Conservation (phyloP, 2,888 invertebrate genomes). For the Cactoblastis cactorum region DNA sequence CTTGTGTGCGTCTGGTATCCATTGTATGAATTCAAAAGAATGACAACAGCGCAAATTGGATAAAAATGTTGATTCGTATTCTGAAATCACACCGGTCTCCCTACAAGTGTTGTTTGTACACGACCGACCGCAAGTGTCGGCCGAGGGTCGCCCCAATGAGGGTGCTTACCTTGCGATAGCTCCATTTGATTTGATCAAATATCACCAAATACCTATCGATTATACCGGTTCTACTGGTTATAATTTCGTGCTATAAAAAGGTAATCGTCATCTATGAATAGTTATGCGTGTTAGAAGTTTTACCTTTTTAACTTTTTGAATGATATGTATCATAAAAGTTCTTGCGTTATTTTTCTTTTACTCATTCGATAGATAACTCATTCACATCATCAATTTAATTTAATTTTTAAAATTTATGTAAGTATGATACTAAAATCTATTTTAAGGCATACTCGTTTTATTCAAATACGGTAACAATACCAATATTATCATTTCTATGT, state of each 20-base stretch:
- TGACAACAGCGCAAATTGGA: constrained; percentile 14
- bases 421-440: no score
- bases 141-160: constrained; percentile 51
- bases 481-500: no score
- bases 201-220: constrained; percentile 22
- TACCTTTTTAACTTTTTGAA: not conserved
- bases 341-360: no score
- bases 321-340: no score
- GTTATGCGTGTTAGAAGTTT: not conserved
- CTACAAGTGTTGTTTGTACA: constrained; percentile 60
- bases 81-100: constrained; percentile 41
- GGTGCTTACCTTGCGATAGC: constrained; percentile 49
- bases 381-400: no score
- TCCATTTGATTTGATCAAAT: constrained; percentile 64
- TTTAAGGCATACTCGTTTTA: no score
- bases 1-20: not conserved
- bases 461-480: no score
- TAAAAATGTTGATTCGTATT: constrained; percentile 23
- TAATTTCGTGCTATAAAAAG: constrained; percentile 10
- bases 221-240: constrained; percentile 13
- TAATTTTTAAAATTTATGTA: no score
- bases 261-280: not conserved
- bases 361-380: no score
- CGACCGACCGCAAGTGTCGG: constrained; percentile 49
- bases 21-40: constrained; percentile 5